These are phyloP conservation scores for Salarias fasciatus DNA, from an alignment of 2,797 vertebrate species.

Conservation along the genomic window DNA sequence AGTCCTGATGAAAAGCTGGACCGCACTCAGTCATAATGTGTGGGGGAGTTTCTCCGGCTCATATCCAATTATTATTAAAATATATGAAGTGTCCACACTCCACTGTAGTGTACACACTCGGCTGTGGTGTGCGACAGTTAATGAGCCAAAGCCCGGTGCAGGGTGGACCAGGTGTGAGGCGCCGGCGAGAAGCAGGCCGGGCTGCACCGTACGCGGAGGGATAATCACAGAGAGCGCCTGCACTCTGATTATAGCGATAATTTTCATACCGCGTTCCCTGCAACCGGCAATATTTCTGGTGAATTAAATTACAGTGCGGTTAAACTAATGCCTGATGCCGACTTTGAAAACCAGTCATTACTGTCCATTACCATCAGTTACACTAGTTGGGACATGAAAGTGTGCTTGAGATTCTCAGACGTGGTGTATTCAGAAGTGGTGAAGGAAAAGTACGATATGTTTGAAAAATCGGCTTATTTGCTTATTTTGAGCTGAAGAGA, in stretches of 20 bases:
- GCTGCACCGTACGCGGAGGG: background rate
- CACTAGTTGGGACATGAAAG: background rate
- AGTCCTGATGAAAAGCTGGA: slow-evolving; percentile 19
- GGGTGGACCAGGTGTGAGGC: slow-evolving; percentile 2
- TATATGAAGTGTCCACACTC: slow-evolving; percentile 24
- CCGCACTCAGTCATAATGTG: slow-evolving; percentile 5
- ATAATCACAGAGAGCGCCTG: slow-evolving; percentile 5
- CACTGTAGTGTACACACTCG: slow-evolving; percentile 5
- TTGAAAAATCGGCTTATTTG: too few relatives aligned
- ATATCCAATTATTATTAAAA: slow-evolving; percentile 33
- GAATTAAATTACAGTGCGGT: slow-evolving; percentile 21
- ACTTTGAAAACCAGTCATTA: slow-evolving; percentile 22
- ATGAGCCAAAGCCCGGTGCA: slow-evolving; percentile 16
- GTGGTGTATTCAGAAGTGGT: background rate
- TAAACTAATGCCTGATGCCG: slow-evolving; percentile 4
- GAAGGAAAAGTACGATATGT: too few relatives aligned
- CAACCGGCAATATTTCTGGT: slow-evolving; percentile 20
- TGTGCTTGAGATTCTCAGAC: background rate
- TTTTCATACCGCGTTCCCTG: slow-evolving; percentile 9
- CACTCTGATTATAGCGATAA: slow-evolving; percentile 18
- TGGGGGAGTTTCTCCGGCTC: slow-evolving; percentile 22
- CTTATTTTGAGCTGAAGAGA: too few relatives aligned
- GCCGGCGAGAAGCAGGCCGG: background rate
- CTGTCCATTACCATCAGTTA: slow-evolving; percentile 7
- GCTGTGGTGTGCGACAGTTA: slow-evolving; percentile 4